These are phyloP conservation scores for Furcifer pardalis DNA, from an alignment of 2,797 vertebrate species.

Conservation along the genomic window DNA sequence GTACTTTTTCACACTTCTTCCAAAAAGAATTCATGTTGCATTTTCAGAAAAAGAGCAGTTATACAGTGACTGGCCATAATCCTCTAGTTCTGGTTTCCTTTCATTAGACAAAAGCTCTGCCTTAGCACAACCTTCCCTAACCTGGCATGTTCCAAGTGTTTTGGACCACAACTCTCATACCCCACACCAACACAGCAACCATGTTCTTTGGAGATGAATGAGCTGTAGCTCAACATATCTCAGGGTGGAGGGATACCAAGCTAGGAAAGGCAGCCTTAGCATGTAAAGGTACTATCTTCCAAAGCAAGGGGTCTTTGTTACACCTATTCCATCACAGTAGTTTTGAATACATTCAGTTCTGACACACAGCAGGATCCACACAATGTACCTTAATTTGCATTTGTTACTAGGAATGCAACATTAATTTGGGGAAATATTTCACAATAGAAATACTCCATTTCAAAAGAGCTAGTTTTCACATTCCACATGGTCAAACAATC, in stretches of 20 bases:
- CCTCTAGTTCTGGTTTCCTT: slow-evolving; percentile 24
- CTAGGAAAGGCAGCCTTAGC: slow-evolving; percentile 2
- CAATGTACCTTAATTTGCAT: slow-evolving; percentile 15
- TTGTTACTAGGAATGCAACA: slow-evolving; percentile 11
- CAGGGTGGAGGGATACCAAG: background rate
- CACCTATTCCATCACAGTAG: slow-evolving; percentile 45
- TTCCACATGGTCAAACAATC: slow-evolving; percentile 34
- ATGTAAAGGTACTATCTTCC: slow-evolving; percentile 33
- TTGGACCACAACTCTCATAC: background rate
- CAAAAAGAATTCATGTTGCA: slow-evolving; percentile 40
- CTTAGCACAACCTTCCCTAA: background rate
- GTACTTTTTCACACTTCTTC: slow-evolving; percentile 31
- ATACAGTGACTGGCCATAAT: slow-evolving; percentile 75
- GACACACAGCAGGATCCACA: slow-evolving; percentile 38
- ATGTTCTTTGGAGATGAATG: background rate
- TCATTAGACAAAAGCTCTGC: slow-evolving; percentile 28
- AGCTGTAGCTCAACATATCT: background rate
- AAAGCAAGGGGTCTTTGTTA: slow-evolving; percentile 32
- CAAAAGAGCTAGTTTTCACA: slow-evolving; percentile 55
- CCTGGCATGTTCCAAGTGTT: background rate
- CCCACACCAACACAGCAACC: background rate
- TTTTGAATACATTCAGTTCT: slow-evolving; percentile 52
- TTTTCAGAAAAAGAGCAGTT: slow-evolving; percentile 60
- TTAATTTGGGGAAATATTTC: slow-evolving; percentile 40
- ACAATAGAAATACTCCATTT: slow-evolving; percentile 44